A percentile compares a stretch with the other conserved stretches of the same genome.
Conservation (phyloP, 2,888 invertebrate genomes). For the Neria commutata region DNA sequence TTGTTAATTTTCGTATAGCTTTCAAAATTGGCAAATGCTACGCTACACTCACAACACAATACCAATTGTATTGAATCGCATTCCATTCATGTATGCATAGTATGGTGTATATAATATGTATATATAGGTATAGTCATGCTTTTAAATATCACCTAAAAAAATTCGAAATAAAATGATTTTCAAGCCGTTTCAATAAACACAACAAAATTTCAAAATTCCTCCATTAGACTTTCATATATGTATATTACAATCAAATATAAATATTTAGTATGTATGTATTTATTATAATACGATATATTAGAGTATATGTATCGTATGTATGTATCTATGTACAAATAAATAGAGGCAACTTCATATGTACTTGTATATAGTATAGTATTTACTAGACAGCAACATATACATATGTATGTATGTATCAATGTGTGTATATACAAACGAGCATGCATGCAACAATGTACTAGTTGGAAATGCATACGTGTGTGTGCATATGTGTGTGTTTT, state of each 20-base stretch:
- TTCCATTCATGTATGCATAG: conserved; percentile 2
- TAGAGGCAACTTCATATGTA: conserved; percentile 12
- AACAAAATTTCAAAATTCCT: no score
- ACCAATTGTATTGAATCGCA: no score
- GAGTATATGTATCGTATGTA: background rate
- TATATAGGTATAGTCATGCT: conserved; percentile 9
- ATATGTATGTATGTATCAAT: conserved; percentile 27
- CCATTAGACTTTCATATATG: background rate
- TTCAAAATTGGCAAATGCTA: conserved; percentile 26
- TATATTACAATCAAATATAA: conserved; percentile 6
- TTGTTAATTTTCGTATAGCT: conserved; percentile 16
- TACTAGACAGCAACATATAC: conserved; percentile 16
- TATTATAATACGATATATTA: background rate
- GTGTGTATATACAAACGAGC: conserved; percentile 21
- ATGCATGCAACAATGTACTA: no score
- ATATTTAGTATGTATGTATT: conserved; percentile 2
- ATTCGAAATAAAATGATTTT: background rate
- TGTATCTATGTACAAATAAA: conserved; percentile 29
- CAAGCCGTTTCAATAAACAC: no score
- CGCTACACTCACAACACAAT: conserved; percentile 25
- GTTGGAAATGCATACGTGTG: no score
- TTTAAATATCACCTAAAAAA: background rate
- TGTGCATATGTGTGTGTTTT: no score
- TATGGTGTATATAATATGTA: conserved; percentile 11
- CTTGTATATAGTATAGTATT: conserved; percentile 11